phyloP scores from a whole-genome alignment of 2,888 invertebrate genomes.

The Trachelus tabidus region DNA sequence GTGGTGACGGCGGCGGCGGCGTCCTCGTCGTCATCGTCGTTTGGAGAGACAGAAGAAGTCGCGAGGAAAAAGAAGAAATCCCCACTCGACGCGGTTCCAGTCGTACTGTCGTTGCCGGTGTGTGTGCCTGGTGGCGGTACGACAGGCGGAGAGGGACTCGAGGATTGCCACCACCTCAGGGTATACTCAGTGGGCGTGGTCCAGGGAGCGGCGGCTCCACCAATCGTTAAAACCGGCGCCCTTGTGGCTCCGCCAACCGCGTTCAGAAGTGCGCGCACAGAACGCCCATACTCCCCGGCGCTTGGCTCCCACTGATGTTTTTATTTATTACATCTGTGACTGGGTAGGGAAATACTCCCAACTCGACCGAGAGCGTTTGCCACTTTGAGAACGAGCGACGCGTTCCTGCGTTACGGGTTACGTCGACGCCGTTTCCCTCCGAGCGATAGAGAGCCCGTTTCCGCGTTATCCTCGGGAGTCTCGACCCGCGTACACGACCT shows the following conservation, averaged over 20 bases:
- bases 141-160: conserved; percentile 45
- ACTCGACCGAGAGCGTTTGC: conserved; percentile 63
- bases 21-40: background rate
- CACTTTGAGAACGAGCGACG: conserved; percentile 63
- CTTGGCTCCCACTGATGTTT: conserved; percentile 64
- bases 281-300: conserved; percentile 55
- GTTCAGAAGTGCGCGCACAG: conserved; percentile 45
- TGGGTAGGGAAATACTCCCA: conserved; percentile 66
- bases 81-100: conserved; percentile 51
- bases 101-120: conserved; percentile 44
- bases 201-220: conserved; percentile 14
- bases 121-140: conserved; percentile 40
- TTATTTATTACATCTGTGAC: conserved; percentile 67
- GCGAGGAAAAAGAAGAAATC: conserved; percentile 58
- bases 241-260: conserved; percentile 52
- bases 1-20: conserved; percentile 1
- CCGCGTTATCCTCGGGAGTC: conserved; percentile 29
- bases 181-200: conserved; percentile 36
- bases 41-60: conserved; percentile 36
- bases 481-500: conserved; percentile 5
- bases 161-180: conserved; percentile 32
- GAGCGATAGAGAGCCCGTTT: conserved; percentile 39
- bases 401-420: conserved; percentile 53
- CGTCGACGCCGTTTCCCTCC: conserved; percentile 63
- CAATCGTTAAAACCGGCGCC: conserved; percentile 17